Conservation (phyloP, 2,888 invertebrate genomes). For the Drosophila nigritarsus region DNA sequence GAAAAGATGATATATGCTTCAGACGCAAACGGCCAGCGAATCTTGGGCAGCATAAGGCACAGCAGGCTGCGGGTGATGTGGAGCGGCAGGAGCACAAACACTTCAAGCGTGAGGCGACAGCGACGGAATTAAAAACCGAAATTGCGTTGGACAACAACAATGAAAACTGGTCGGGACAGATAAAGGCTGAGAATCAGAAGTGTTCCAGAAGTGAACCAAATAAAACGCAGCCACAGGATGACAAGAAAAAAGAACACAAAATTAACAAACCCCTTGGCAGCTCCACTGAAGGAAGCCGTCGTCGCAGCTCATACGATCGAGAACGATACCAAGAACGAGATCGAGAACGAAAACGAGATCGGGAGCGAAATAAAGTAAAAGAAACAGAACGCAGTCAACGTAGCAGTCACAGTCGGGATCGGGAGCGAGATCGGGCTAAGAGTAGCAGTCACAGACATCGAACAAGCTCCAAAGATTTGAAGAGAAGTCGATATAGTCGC, state of each 20-base stretch:
- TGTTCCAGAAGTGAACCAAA: background rate
- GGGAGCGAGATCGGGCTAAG: constrained; percentile 10
- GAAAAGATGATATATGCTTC: constrained; percentile 83
- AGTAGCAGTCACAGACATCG: constrained; percentile 1
- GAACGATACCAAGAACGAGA: constrained; percentile 4
- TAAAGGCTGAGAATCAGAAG: background rate
- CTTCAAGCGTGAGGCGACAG: background rate
- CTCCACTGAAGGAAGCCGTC: constrained; percentile 1
- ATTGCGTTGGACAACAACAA: background rate
- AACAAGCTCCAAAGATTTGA: background rate
- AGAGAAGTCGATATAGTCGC: constrained; percentile 18
- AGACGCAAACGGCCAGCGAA: constrained; percentile 61
- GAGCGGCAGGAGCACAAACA: constrained; percentile 17
- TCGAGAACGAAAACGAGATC: constrained; percentile 2
- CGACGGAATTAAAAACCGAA: background rate
- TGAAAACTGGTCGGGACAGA: background rate
- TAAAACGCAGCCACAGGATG: background rate
- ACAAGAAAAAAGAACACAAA: constrained; percentile 9
- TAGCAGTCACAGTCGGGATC: constrained; percentile 35
- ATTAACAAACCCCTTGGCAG: background rate
- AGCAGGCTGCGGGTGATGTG: background rate
- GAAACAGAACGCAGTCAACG: constrained; percentile 1
- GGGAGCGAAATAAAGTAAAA: background rate
- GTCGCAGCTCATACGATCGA: constrained; percentile 5
- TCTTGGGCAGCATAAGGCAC: background rate